Percentiles rank a stretch among this genome's conserved stretches.
These are phyloP conservation scores for Drosophila histrio DNA, from an alignment of 2,888 invertebrate genomes.

Conservation along the genomic window DNA sequence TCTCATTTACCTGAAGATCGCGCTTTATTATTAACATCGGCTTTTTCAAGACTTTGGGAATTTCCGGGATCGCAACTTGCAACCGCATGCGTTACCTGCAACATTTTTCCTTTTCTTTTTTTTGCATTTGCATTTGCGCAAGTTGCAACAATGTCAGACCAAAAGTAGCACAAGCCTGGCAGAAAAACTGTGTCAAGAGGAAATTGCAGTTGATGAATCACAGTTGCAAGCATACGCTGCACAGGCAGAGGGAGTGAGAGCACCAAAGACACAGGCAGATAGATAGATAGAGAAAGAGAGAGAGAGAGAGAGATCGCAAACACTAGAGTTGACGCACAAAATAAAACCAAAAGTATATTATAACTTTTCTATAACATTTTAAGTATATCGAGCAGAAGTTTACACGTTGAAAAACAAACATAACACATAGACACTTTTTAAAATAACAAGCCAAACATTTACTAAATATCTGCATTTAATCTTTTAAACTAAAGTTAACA, in stretches of 20 bases:
- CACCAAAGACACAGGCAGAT: not conserved
- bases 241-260: not conserved
- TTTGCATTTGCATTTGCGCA: slow-evolving; percentile 28
- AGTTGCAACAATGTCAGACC: slow-evolving; percentile 15
- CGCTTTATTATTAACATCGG: no score
- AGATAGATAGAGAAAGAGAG: not conserved
- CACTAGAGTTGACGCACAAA: not conserved
- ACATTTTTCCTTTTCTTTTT: not conserved
- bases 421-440: no score
- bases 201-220: slow-evolving; percentile 66
- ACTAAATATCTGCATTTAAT: no score
- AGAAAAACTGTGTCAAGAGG: slow-evolving; percentile 68
- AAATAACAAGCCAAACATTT: no score
- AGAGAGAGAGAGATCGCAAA: not conserved
- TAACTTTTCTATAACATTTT: no score
- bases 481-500: no score
- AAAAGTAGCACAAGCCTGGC: no score
- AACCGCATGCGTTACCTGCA: not conserved
- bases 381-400: no score
- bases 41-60: slow-evolving; percentile 5
- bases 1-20: not conserved
- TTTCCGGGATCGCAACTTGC: not conserved
- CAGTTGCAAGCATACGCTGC: not conserved
- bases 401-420: no score
- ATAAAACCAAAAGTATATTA: no score